Percentiles rank a stretch among this genome's conserved stretches.
phyloP scores from a whole-genome alignment of 2,113 vertebrate genomes.

The Chamaetylas fuelleborni region DNA sequence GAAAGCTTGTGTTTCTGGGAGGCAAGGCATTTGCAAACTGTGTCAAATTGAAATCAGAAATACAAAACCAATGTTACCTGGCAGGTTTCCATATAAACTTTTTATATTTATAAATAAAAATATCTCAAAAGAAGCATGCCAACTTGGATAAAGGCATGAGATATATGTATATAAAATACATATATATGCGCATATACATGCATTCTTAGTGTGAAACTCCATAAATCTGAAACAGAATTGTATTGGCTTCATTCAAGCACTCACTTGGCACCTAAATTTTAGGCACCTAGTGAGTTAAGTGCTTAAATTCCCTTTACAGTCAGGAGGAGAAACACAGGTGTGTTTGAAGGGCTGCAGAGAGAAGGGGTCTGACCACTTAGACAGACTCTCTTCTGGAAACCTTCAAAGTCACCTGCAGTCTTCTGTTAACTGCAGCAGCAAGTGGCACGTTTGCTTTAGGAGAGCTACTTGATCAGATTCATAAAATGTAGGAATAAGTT shows the following conservation, averaged over 20 bases:
- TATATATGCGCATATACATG: not conserved
- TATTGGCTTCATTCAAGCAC: not conserved
- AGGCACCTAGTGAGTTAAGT: not conserved
- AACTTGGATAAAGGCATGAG: not conserved
- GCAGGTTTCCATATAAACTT: slow-evolving; percentile 10
- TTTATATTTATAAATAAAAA: slow-evolving; percentile 40
- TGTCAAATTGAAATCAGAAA: slow-evolving; percentile 46
- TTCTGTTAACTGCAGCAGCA: not conserved
- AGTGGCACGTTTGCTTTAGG: not conserved
- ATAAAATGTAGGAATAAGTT: not conserved
- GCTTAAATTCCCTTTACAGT: slow-evolving; percentile 19
- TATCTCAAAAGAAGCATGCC: not conserved
- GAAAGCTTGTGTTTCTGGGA: slow-evolving; percentile 24
- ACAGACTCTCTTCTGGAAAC: not conserved
- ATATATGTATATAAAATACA: not conserved
- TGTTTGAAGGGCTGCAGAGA: slow-evolving; percentile 24
- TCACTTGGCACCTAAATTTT: slow-evolving; percentile 3
- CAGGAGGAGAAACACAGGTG: slow-evolving; percentile 12
- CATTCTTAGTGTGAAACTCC: not conserved
- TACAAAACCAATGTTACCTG: slow-evolving; percentile 14
- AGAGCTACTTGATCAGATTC: not conserved
- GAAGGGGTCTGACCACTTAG: not conserved
- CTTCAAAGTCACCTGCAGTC: slow-evolving; percentile 3
- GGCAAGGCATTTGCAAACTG: slow-evolving; percentile 1
- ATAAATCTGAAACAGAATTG: slow-evolving; percentile 17